Percentiles rank a stretch among this genome's conserved stretches.
phyloP scores from a whole-genome alignment of 2,888 invertebrate genomes.

The Deladenus siricidicola region DNA sequence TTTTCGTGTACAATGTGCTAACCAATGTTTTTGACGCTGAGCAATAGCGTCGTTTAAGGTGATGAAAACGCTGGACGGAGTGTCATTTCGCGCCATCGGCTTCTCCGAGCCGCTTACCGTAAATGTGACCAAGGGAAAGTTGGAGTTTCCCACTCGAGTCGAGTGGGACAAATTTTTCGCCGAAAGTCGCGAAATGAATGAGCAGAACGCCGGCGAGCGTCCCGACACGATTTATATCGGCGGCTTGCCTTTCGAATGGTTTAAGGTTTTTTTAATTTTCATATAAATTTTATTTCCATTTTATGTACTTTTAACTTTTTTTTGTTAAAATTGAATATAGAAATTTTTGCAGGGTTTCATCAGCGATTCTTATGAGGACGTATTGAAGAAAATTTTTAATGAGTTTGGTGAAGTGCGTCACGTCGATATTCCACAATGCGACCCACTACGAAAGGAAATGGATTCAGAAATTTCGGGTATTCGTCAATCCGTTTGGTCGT shows the following conservation, averaged over 20 bases:
- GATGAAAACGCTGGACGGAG: conserved; percentile 16
- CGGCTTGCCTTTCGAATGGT: conserved; percentile 31
- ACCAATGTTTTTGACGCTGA: too few relatives aligned
- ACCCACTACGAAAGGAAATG: conserved; percentile 24
- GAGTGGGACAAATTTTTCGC: conserved; percentile 28
- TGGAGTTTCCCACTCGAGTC: conserved; percentile 27
- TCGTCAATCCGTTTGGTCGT: conserved; percentile 21
- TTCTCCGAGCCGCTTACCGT: conserved; percentile 24
- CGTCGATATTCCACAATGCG: conserved; percentile 30
- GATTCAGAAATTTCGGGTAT: conserved; percentile 30
- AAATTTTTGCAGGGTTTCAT: conserved; percentile 12
- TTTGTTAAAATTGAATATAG: not conserved
- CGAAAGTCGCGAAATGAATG: conserved; percentile 22
- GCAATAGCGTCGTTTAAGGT: too few relatives aligned
- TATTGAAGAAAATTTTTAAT: conserved; percentile 19
- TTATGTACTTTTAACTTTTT: too few relatives aligned
- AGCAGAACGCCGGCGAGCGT: conserved; percentile 25
- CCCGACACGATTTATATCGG: conserved; percentile 29
- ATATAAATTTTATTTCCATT: not conserved
- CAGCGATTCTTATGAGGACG: conserved; percentile 13
- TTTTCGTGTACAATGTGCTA: not conserved
- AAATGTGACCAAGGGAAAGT: conserved; percentile 16
- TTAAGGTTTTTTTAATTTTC: conserved; percentile 11
- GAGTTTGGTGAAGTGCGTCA: conserved; percentile 21
- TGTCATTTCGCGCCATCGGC: conserved; percentile 27